Evolutionary conservation across 2,888 invertebrate genomes (phyloP).

Genomic region (Drosophila differens): DNA sequence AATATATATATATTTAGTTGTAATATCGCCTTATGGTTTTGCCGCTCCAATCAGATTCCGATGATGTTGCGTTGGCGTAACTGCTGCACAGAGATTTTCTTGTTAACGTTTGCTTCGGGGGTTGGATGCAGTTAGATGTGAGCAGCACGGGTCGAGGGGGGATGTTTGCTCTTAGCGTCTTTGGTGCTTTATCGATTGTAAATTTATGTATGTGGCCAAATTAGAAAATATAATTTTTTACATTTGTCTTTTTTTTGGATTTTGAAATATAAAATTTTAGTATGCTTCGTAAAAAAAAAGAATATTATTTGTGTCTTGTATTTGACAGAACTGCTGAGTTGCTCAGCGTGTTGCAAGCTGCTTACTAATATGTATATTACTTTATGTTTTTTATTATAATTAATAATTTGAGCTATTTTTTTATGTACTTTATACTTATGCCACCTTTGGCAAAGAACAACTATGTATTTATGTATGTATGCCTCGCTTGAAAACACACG

Average conservation of each 20-base stretch:
- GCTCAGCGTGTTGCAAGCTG: not conserved
- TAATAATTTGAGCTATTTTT: not conserved
- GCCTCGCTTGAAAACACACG: conserved; percentile 53
- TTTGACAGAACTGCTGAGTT: not conserved
- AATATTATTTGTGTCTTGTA: not conserved
- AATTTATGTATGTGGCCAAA: conserved; percentile 39
- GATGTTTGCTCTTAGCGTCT: conserved; percentile 27
- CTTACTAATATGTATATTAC: not conserved
- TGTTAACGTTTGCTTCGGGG: conserved; percentile 8
- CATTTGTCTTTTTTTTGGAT: not conserved
- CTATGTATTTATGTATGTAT: conserved; percentile 54
- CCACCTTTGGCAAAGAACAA: conserved; percentile 15
- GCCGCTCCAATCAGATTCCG: conserved; percentile 49
- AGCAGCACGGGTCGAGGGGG: conserved; percentile 15
- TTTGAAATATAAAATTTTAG: not conserved
- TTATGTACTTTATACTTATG: not conserved
- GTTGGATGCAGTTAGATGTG: conserved; percentile 31
- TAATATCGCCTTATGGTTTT: conserved; percentile 4
- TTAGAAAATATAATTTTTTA: conserved; percentile 8
- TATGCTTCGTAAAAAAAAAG: conserved; percentile 2
- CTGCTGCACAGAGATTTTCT: conserved; percentile 29
- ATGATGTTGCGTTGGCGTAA: conserved; percentile 54
- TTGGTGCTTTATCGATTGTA: conserved; percentile 33
- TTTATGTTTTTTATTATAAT: not conserved
- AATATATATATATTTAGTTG: conserved; percentile 2